Evolutionary conservation across 2,888 invertebrate species (phyloP).

Genomic region (Drosophila mettleri): DNA sequence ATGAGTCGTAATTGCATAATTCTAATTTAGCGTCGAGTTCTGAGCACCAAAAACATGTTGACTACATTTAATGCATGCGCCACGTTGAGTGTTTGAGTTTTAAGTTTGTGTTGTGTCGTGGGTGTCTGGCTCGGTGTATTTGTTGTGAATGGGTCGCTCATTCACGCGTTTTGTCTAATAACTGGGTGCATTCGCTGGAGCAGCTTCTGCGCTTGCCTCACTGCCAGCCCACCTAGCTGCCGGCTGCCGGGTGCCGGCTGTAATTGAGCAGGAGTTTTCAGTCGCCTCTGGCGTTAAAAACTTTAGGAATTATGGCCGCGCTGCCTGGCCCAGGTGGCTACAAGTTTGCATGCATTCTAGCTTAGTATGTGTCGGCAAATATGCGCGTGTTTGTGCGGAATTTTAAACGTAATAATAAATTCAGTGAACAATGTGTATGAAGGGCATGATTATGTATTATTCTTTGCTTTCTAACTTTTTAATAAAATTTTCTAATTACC

Average conservation of each 20-base stretch:
- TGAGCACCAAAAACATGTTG: constrained; percentile 70
- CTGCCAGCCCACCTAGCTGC: constrained; percentile 19
- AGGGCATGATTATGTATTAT: not conserved
- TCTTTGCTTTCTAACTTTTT: not conserved
- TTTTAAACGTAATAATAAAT: not conserved
- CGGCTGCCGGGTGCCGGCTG: constrained; percentile 21
- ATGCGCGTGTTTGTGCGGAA: not conserved
- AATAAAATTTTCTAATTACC: not conserved
- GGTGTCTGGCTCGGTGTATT: constrained; percentile 9
- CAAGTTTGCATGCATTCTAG: constrained; percentile 5
- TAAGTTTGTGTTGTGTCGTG: constrained; percentile 11
- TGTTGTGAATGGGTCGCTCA: constrained; percentile 29
- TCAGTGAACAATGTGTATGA: not conserved
- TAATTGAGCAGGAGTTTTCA: constrained; percentile 43
- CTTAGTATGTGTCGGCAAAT: not conserved
- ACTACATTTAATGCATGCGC: constrained; percentile 59
- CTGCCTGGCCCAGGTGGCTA: constrained; percentile 38
- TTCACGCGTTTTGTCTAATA: constrained; percentile 55
- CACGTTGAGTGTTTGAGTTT: constrained; percentile 16
- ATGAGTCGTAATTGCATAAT: constrained; percentile 81
- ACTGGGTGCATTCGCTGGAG: constrained; percentile 28
- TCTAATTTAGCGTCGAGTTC: constrained; percentile 74
- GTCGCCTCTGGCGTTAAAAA: constrained; percentile 26
- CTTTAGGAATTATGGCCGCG: constrained; percentile 36
- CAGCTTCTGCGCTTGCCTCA: not conserved